These are phyloP conservation scores for Amiota minor DNA, from an alignment of 2,888 invertebrate species.

Conservation along the genomic window DNA sequence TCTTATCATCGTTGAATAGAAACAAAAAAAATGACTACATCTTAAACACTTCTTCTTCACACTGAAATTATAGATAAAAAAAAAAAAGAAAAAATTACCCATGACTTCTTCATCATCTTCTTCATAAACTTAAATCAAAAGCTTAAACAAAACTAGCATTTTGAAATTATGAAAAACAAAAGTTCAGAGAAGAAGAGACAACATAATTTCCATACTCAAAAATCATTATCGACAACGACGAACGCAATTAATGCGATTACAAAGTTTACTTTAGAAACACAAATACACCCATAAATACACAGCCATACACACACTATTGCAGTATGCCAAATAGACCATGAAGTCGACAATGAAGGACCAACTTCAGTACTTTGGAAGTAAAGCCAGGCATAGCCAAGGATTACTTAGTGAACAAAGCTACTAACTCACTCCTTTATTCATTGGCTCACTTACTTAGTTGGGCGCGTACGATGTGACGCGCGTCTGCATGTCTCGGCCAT, in stretches of 20 bases:
- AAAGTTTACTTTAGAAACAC: conserved; percentile 18
- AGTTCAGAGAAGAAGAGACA: neutral
- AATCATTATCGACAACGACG: conserved; percentile 22
- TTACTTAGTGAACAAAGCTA: conserved; percentile 23
- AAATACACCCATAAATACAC: neutral
- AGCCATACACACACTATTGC: neutral
- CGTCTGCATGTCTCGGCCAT: conserved; percentile 26
- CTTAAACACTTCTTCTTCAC: too few relatives aligned
- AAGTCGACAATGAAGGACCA: neutral
- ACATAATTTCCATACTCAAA: conserved; percentile 13
- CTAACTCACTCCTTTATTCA: neutral
- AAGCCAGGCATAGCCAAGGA: conserved; percentile 21
- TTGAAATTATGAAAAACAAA: neutral
- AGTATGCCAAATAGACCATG: neutral
- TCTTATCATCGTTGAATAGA: too few relatives aligned
- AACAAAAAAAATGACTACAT: too few relatives aligned
- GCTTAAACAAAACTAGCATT: too few relatives aligned
- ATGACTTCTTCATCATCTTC: too few relatives aligned
- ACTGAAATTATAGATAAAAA: too few relatives aligned
- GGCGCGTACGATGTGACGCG: too few relatives aligned
- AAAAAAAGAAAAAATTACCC: too few relatives aligned
- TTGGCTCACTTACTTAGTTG: neutral
- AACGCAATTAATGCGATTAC: conserved; percentile 28
- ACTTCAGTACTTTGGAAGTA: neutral
- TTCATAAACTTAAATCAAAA: too few relatives aligned